Evolutionary conservation across 2,888 invertebrate species (phyloP), one percentile per base, ranked within the genome.

Genomic region (Oscheius sp.): DNA sequence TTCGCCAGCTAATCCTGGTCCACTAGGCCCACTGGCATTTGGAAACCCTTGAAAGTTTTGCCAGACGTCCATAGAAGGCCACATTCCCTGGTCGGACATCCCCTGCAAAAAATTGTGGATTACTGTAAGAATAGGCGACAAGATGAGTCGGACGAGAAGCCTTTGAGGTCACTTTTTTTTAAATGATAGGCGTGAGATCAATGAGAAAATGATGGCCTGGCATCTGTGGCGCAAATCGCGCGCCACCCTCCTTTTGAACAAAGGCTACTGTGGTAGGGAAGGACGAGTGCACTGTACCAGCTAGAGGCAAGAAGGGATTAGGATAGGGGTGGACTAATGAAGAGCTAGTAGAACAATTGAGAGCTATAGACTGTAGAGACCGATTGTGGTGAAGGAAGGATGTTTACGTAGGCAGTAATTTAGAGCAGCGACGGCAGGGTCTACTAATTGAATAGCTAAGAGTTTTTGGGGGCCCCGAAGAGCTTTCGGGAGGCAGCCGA

Each of bases 161-260:
- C 27, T 58, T 27, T 58, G 58, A 58, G 58, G 58, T 58, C 58
- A 49, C 21, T 43, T 61, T 43, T 59, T 59, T 43, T 18, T 18
- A 41, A 61, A 41, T 66, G 66, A 66, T 66, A 56, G 69, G 69
- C 55, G 69, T 43, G 56, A 53, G 69, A 66, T 66, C 66, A 66
- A 49, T 66, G 66, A 25, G 66, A 66, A 66, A 66, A 66, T 52
- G 66, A 52, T 49, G 52, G 66, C 25, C 35, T 45, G 66, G 66
- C 66, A 66, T 66, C 52, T 66, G 66, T 49, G 27, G 49, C 66
- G 66, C 66, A 29, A 66, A 66, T 66, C 66, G 66, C 66, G 66
- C 66, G 66, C 66, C 66, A 66, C 16, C 66, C 66, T 66, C 66
- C 66, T 27, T 66, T 66, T 66, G 66, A 66, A 66, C 66, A 66